Conservation (phyloP, 2,113 vertebrate genomes). For the Eubucco bourcierii region DNA sequence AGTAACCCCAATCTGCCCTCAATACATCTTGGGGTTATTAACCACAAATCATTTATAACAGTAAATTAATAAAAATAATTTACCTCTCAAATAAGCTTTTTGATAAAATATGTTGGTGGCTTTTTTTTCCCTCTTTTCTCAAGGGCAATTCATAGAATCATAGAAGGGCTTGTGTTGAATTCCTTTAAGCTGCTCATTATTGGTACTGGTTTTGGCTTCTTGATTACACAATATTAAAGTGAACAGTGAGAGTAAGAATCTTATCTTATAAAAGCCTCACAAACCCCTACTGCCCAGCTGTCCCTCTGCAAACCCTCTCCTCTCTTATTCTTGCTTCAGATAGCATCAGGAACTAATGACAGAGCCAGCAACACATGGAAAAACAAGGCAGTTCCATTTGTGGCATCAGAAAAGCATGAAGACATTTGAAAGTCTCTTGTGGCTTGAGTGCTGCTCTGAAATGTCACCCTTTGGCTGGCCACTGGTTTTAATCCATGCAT, state of each 20-base stretch:
- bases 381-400: rapidly evolving
- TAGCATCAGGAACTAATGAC: not conserved
- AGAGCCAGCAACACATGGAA: not conserved
- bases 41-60: slow-evolving; percentile 37
- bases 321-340: not conserved
- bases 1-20: not conserved
- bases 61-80: slow-evolving; percentile 44
- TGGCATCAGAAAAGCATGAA: not conserved
- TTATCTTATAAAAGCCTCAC: not conserved
- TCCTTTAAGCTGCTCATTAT: slow-evolving; percentile 49
- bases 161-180: not conserved
- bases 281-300: not conserved
- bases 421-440: not conserved
- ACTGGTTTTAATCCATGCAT: not conserved
- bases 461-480: not conserved
- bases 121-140: not conserved
- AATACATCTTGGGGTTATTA: slow-evolving; percentile 3
- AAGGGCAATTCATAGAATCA: not conserved
- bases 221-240: slow-evolving; percentile 22
- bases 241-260: slow-evolving; percentile 15
- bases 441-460: not conserved
- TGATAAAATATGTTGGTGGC: slow-evolving; percentile 3
- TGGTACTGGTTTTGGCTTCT: not conserved
- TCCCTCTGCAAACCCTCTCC: not conserved
- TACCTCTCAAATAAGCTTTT: slow-evolving; percentile 51